Conservation (phyloP, 2,888 invertebrate genomes). For the Encarsia formosa region DNA sequence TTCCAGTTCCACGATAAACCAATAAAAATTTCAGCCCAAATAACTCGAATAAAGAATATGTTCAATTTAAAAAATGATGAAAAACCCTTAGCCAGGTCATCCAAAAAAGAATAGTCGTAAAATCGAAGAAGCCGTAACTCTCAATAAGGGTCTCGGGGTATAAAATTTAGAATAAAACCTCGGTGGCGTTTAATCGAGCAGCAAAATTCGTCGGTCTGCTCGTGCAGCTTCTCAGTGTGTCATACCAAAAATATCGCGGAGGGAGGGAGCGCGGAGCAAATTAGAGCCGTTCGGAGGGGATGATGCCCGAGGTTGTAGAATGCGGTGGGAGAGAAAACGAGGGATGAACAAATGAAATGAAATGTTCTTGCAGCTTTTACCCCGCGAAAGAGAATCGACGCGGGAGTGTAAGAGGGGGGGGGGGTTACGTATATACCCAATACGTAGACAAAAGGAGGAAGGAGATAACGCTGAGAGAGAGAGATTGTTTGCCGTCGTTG, state of each 20-base stretch:
- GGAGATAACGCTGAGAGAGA: constrained; percentile 33
- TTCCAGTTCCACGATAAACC: too few species aligned
- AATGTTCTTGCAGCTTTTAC: constrained; percentile 45
- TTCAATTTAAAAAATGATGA: too few species aligned
- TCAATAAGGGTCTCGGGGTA: too few species aligned
- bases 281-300: constrained; percentile 40
- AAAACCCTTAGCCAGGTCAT: too few species aligned
- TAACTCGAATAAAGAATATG: too few species aligned
- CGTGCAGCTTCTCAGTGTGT: neutral
- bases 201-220: neutral
- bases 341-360: constrained; percentile 49
- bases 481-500: constrained; percentile 46
- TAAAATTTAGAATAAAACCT: too few species aligned
- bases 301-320: constrained; percentile 23
- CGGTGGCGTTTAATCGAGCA: too few species aligned
- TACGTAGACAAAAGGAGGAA: constrained; percentile 13
- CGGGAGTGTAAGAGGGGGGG: constrained; percentile 2
- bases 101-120: too few species aligned
- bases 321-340: constrained; percentile 32
- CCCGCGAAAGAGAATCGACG: constrained; percentile 28
- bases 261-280: constrained; percentile 40
- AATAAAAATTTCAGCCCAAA: too few species aligned
- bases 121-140: too few species aligned
- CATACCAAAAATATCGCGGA: neutral
- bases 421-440: neutral